These are phyloP conservation scores for Thripadectes ignobilis DNA, from an alignment of 2,797 vertebrate genomes.

Conservation along the genomic window DNA sequence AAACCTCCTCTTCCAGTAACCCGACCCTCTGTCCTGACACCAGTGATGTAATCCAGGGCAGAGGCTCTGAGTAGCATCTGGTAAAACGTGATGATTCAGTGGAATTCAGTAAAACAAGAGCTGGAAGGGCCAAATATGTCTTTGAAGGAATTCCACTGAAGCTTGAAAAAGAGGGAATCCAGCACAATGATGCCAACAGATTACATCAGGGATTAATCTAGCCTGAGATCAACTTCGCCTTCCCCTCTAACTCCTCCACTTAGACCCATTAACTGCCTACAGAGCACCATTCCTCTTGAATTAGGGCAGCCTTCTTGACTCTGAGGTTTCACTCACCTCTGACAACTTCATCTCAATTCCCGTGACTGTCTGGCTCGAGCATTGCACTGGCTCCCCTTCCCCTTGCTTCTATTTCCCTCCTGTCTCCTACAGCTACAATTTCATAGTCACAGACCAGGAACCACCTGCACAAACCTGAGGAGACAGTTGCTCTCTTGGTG, in stretches of 20 bases:
- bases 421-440: background rate
- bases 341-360: slow-evolving; percentile 21
- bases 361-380: background rate
- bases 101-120: slow-evolving; percentile 55
- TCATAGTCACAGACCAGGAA: background rate
- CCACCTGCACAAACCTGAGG: background rate
- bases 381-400: background rate
- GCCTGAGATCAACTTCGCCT: background rate
- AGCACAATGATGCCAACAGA: slow-evolving; percentile 17
- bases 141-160: slow-evolving; percentile 45
- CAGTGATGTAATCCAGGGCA: slow-evolving; percentile 52
- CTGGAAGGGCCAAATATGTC: slow-evolving; percentile 4
- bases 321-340: background rate
- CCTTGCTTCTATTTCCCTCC: background rate
- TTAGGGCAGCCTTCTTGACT: background rate
- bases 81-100: slow-evolving; percentile 54
- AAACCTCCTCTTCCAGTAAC: background rate
- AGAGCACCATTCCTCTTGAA: background rate
- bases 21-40: background rate
- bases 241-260: background rate
- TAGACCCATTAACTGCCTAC: background rate
- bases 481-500: background rate
- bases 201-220: slow-evolving; percentile 49
- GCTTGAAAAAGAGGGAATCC: background rate
- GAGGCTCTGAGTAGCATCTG: slow-evolving; percentile 14